Evolutionary conservation across 2,797 vertebrate species (phyloP).

Genomic region (Percopsis omiscomaycus): DNA sequence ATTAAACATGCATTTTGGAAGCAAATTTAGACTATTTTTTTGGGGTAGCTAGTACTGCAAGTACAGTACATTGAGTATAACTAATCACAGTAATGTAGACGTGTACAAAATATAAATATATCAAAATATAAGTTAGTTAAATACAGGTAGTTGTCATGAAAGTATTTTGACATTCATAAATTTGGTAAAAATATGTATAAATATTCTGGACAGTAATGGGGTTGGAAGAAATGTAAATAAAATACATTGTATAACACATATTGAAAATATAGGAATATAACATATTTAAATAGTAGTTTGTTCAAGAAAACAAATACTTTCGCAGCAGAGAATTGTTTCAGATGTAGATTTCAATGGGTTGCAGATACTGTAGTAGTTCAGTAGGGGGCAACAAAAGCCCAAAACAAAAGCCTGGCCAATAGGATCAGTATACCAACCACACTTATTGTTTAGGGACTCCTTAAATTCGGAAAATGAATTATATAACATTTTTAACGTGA

Average conservation of each 20-base stretch:
- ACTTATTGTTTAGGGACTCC: no score
- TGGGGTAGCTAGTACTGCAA: neutral
- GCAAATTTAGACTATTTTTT: neutral
- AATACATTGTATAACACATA: neutral
- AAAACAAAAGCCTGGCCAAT: neutral
- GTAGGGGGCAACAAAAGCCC: constrained; percentile 48
- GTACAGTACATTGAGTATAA: neutral
- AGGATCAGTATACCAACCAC: neutral
- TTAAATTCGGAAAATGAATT: no score
- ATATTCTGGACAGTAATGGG: neutral
- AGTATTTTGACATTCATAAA: neutral
- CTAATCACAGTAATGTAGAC: neutral
- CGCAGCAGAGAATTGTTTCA: no score
- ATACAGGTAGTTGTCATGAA: neutral
- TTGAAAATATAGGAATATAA: no score
- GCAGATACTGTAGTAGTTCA: constrained; percentile 29
- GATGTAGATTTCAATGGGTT: neutral
- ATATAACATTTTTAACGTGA: no score
- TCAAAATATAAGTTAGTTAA: neutral
- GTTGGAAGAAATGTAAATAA: neutral
- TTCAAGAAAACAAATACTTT: neutral
- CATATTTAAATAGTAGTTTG: no score
- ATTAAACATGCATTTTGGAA: neutral
- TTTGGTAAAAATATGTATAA: neutral
- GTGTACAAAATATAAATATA: neutral